phyloP scores from a whole-genome alignment of 37 sponge, comb jelly and placozoan genomes.

The Hexactinellida sp. region DNA sequence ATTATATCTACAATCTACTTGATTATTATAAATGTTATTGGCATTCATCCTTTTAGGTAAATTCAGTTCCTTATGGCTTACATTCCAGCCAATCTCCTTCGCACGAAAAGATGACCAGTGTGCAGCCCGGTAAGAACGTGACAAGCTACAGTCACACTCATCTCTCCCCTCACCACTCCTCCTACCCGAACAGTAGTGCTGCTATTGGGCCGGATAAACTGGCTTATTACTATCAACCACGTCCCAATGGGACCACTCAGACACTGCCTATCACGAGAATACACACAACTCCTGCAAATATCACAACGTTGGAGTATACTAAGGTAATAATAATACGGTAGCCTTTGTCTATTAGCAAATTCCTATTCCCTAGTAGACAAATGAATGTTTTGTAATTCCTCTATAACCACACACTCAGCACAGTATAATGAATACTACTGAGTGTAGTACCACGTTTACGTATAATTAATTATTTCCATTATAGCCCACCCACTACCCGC shows the following conservation, averaged over 20 bases:
- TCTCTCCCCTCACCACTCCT: neutral
- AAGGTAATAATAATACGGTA: neutral
- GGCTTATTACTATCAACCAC: neutral
- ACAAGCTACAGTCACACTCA: neutral
- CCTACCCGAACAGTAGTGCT: neutral
- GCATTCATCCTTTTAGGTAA: neutral
- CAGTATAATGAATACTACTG: too few species aligned
- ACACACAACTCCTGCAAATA: neutral
- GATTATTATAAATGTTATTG: too few species aligned
- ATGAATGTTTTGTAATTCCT: too few species aligned
- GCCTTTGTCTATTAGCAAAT: neutral
- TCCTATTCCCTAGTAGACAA: neutral
- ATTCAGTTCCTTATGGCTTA: constrained; percentile 4
- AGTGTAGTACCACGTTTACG: neutral
- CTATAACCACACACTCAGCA: too few species aligned
- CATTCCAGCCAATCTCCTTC: neutral
- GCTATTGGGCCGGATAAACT: neutral
- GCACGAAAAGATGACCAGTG: neutral
- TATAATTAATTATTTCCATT: neutral
- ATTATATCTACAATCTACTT: too few species aligned
- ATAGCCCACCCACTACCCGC: neutral
- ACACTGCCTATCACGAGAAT: neutral
- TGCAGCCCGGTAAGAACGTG: neutral
- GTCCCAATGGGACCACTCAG: neutral
- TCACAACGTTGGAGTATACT: neutral